Percentiles rank a stretch among this genome's conserved stretches.
phyloP scores from a whole-genome alignment of 37 sponge, comb jelly and placozoan genomes.

The Theonella swinhoei region DNA sequence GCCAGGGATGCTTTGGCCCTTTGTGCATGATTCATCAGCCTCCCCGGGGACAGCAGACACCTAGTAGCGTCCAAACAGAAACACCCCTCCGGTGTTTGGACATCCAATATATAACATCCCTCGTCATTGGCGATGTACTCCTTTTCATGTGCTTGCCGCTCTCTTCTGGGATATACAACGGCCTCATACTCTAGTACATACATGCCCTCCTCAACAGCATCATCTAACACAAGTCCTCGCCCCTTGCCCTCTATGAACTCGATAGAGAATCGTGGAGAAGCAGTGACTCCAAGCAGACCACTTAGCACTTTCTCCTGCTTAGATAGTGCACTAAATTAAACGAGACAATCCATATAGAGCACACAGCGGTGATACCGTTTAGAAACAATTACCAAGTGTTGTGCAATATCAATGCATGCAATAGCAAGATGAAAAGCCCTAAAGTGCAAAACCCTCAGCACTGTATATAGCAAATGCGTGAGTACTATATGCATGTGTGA shows the following conservation, averaged over 20 bases:
- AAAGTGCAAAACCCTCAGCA: no score
- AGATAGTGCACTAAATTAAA: no score
- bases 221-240: background rate
- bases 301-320: no score
- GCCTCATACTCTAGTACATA: background rate
- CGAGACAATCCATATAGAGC: no score
- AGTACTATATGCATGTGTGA: no score
- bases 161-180: background rate
- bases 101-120: background rate
- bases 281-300: no score
- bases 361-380: no score
- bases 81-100: background rate
- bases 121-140: background rate
- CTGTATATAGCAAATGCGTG: no score
- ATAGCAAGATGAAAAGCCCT: no score
- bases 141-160: background rate
- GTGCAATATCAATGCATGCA: no score
- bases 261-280: no score
- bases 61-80: conserved; percentile 5
- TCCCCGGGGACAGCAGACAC: background rate
- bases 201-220: background rate
- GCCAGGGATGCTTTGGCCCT: background rate
- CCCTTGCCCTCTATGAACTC: background rate
- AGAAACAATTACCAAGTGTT: no score
- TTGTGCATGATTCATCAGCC: conserved; percentile 9